These are phyloP conservation scores for Papilio aristodemus DNA, from an alignment of 1,140 invertebrate species.

Conservation along the genomic window DNA sequence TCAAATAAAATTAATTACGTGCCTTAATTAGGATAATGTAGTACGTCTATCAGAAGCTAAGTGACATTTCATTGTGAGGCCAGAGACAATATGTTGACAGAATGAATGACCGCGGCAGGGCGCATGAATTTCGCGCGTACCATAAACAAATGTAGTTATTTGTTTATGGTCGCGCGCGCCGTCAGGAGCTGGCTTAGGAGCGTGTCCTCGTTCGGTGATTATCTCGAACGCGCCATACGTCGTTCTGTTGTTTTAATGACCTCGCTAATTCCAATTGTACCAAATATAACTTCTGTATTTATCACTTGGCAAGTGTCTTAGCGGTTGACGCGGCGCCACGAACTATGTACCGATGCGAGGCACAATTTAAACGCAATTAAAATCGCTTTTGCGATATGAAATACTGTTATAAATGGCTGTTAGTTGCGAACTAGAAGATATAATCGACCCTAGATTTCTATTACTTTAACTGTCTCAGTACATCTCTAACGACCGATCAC, in stretches of 20 bases:
- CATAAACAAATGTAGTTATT: too few relatives aligned
- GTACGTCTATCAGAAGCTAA: constrained; percentile 68
- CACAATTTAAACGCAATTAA: constrained; percentile 73
- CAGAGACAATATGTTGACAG: constrained; percentile 75
- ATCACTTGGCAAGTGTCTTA: constrained; percentile 70
- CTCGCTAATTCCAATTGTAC: constrained; percentile 77
- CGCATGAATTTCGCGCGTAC: constrained; percentile 65
- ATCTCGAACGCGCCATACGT: constrained; percentile 63
- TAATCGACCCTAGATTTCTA: constrained; percentile 11
- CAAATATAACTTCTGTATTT: constrained; percentile 76
- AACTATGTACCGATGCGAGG: constrained; percentile 41
- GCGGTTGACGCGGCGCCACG: constrained; percentile 40
- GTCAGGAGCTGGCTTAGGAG: constrained; percentile 69
- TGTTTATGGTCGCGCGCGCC: constrained; percentile 73
- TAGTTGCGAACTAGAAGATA: constrained; percentile 12
- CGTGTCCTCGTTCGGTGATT: constrained; percentile 70
- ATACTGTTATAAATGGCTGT: constrained; percentile 34
- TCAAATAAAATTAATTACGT: constrained; percentile 63
- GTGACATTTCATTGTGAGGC: constrained; percentile 64
- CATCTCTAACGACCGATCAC: background rate
- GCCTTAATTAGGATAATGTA: constrained; percentile 69
- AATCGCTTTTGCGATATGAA: constrained; percentile 42
- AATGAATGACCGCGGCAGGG: constrained; percentile 71
- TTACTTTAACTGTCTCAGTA: background rate
- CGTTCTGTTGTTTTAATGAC: constrained; percentile 68